phyloP scores from a whole-genome alignment of 1,140 invertebrate species.

The Neodiprion virginianus region DNA sequence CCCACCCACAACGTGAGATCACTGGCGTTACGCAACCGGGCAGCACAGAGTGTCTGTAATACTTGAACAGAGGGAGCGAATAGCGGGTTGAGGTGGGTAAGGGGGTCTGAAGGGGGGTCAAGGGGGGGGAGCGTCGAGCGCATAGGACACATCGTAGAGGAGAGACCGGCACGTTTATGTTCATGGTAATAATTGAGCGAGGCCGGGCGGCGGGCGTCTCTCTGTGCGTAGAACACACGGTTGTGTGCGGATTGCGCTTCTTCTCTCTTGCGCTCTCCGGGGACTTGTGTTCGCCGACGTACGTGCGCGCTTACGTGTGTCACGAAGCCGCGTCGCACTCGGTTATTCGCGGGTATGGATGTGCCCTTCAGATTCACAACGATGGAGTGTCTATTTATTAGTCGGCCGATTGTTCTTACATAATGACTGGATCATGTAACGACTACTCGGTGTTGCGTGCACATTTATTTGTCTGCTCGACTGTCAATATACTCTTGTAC shows the following conservation, averaged over 20 bases:
- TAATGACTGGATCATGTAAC: slow-evolving; percentile 63
- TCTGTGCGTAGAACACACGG: background rate
- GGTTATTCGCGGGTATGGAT: slow-evolving; percentile 12
- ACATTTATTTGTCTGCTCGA: background rate
- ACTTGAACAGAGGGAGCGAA: slow-evolving; percentile 1
- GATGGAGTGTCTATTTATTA: slow-evolving; percentile 57
- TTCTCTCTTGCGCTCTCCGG: background rate
- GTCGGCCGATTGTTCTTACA: slow-evolving; percentile 62
- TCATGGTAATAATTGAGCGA: slow-evolving; percentile 5
- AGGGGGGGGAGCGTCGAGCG: slow-evolving; percentile 55
- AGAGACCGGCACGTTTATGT: background rate
- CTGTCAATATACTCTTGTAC: background rate
- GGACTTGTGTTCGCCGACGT: background rate
- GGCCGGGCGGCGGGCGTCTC: background rate
- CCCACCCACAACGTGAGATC: slow-evolving; percentile 53
- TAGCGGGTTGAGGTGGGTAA: slow-evolving; percentile 6
- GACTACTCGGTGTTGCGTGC: slow-evolving; percentile 40
- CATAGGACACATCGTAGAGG: background rate
- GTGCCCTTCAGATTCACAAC: slow-evolving; percentile 57
- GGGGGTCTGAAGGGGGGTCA: slow-evolving; percentile 46
- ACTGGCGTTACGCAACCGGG: slow-evolving; percentile 24
- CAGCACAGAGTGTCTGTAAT: background rate
- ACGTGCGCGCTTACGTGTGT: background rate
- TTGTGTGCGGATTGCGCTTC: background rate
- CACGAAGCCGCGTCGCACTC: background rate